phyloP scores from a whole-genome alignment of 2,888 invertebrate genomes.

The Trileptium ribeirensis region DNA sequence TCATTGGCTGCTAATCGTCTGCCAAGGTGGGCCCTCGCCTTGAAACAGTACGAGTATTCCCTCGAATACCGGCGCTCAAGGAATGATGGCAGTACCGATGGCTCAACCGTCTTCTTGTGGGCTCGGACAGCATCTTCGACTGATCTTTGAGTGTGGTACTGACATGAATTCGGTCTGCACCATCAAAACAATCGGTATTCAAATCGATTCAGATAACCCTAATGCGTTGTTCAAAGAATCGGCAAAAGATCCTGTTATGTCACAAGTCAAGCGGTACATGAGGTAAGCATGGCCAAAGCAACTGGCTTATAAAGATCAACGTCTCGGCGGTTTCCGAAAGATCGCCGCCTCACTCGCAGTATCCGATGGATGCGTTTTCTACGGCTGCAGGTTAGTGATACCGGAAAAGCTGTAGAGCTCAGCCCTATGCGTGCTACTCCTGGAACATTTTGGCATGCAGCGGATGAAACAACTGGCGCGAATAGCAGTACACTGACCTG shows the following conservation, averaged over 20 bases:
- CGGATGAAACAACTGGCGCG: neutral
- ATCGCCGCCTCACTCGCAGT: conserved; percentile 12
- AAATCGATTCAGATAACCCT: too few relatives aligned
- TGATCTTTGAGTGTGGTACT: conserved; percentile 22
- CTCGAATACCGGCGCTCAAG: neutral
- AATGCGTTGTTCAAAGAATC: neutral
- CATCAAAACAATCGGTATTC: too few relatives aligned
- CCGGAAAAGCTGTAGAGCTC: neutral
- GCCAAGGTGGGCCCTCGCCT: conserved; percentile 27
- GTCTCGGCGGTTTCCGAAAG: neutral
- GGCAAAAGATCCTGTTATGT: conserved; percentile 7
- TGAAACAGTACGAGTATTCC: neutral
- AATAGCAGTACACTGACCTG: neutral
- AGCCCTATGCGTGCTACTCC: neutral
- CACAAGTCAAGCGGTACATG: neutral
- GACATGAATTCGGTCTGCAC: too few relatives aligned
- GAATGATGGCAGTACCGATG: conserved; percentile 32
- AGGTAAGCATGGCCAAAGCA: neutral
- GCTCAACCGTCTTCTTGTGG: conserved; percentile 28
- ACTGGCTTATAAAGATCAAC: neutral
- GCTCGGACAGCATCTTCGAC: conserved; percentile 20
- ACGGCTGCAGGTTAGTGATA: neutral
- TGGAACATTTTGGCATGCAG: conserved; percentile 7
- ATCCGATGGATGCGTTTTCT: conserved; percentile 33
- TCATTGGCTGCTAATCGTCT: conserved; percentile 26